Evolutionary conservation across 2,888 invertebrate species (phyloP).

Genomic region (Parapristionchus giblindavisi): DNA sequence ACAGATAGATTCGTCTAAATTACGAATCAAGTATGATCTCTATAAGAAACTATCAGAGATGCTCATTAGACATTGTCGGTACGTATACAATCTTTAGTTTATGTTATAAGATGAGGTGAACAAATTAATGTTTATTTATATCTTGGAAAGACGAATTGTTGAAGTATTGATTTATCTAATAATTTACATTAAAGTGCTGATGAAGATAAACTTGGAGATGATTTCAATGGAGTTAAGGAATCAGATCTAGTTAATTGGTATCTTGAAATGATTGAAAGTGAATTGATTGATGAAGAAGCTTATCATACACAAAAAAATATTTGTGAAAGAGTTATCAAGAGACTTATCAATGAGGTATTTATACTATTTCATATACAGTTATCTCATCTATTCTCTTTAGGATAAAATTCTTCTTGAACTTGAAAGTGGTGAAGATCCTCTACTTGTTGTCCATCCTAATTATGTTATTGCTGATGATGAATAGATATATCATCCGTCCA

Average conservation of each 20-base stretch:
- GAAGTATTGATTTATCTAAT: slow-evolving; percentile 9
- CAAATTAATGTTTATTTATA: too few relatives aligned
- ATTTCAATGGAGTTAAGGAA: slow-evolving; percentile 60
- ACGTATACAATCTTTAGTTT: neutral
- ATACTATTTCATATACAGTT: slow-evolving; percentile 33
- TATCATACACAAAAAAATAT: slow-evolving; percentile 86
- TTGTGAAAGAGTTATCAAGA: slow-evolving; percentile 91
- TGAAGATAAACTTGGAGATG: slow-evolving; percentile 75
- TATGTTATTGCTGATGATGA: slow-evolving; percentile 80
- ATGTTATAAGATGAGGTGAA: neutral
- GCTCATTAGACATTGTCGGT: slow-evolving; percentile 79
- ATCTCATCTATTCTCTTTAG: neutral
- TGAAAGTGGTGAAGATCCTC: slow-evolving; percentile 80
- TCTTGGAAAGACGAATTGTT: too few relatives aligned
- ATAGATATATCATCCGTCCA: neutral
- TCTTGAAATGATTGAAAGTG: slow-evolving; percentile 86
- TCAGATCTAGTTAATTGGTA: slow-evolving; percentile 87
- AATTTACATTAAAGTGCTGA: slow-evolving; percentile 73
- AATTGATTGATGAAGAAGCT: slow-evolving; percentile 78
- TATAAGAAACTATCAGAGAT: slow-evolving; percentile 91
- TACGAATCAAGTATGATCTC: slow-evolving; percentile 85
- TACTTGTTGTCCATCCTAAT: slow-evolving; percentile 94
- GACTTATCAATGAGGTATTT: slow-evolving; percentile 77
- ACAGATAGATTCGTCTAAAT: slow-evolving; percentile 53
- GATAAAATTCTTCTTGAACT: slow-evolving; percentile 67